These are phyloP conservation scores for Eulemur rubriventer DNA, from an alignment of 2,797 vertebrate genomes.

Conservation along the genomic window DNA sequence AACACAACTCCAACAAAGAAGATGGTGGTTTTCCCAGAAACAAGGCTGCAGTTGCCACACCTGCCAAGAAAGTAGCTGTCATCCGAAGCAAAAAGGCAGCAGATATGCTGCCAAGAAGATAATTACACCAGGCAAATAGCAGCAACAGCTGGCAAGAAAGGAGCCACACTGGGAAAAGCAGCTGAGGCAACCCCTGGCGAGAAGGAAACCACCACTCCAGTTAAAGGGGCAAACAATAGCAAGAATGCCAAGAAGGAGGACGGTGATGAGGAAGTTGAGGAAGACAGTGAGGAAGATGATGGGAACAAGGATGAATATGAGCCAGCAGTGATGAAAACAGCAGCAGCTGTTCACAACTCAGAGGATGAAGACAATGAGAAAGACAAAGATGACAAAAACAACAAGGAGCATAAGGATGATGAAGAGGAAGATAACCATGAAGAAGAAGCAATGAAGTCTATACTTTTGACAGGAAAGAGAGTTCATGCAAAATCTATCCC, in stretches of 20 bases:
- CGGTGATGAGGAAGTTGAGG: slow-evolving; percentile 89
- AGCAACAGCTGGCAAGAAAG: slow-evolving; percentile 79
- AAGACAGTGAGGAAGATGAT: slow-evolving; percentile 36
- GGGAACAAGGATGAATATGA: slow-evolving; percentile 40
- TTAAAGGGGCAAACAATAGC: slow-evolving; percentile 90
- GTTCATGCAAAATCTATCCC: slow-evolving; percentile 89
- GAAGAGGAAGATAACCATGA: slow-evolving; percentile 82
- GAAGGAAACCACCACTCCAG: slow-evolving; percentile 79
- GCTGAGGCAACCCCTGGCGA: slow-evolving; percentile 70
- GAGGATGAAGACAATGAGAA: slow-evolving; percentile 82
- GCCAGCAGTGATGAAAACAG: background rate
- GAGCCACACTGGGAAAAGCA: slow-evolving; percentile 76
- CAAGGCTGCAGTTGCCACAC: background rate
- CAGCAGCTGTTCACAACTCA: background rate
- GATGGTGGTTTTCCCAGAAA: slow-evolving; percentile 52
- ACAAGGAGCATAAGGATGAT: background rate
- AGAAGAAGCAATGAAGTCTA: slow-evolving; percentile 92
- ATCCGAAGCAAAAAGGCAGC: slow-evolving; percentile 66
- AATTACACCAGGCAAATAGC: slow-evolving; percentile 67
- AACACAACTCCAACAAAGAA: background rate
- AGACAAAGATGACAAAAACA: background rate
- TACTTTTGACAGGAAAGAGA: slow-evolving; percentile 90
- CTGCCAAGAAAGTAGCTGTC: background rate
- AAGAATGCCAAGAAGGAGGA: slow-evolving; percentile 90
- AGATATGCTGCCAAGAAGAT: slow-evolving; percentile 82